phyloP scores from a whole-genome alignment of 1,140 invertebrate genomes.

The Aphelenchoides avenae region DNA sequence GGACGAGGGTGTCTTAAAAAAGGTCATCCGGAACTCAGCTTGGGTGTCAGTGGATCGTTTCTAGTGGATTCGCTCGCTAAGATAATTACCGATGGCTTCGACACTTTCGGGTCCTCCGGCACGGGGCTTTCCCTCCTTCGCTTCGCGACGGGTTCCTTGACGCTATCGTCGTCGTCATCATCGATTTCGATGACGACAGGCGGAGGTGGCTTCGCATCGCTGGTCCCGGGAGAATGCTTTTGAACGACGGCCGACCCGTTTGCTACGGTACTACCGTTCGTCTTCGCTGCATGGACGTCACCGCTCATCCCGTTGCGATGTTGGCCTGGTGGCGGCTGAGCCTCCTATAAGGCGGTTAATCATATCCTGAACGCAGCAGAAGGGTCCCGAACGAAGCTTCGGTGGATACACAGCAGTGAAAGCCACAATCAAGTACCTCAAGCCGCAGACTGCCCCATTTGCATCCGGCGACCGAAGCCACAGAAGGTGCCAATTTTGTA shows the following conservation, averaged over 20 bases:
- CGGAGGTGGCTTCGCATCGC: constrained; percentile 13
- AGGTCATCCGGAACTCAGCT: background rate
- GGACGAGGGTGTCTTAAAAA: constrained; percentile 2
- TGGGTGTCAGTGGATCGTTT: no score
- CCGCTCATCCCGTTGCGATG: background rate
- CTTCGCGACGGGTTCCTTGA: constrained; percentile 11
- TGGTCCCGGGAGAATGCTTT: background rate
- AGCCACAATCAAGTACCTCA: no score
- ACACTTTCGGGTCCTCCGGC: constrained; percentile 39
- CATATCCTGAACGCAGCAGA: no score
- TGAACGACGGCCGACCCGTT: background rate
- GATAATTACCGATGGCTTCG: constrained; percentile 19
- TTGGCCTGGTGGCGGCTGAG: constrained; percentile 4
- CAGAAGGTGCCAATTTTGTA: no score
- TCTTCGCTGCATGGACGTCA: background rate
- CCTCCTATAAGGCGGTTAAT: background rate
- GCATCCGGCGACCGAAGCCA: no score
- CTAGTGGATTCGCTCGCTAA: no score
- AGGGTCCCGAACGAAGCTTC: no score
- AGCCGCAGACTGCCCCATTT: no score
- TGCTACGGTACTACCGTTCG: background rate
- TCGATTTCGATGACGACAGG: constrained; percentile 31
- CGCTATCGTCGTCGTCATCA: constrained; percentile 44
- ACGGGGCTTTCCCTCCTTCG: constrained; percentile 34
- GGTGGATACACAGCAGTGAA: no score